Evolutionary conservation across 2,888 invertebrate genomes (phyloP).

Genomic region (Limnephilus auricula): DNA sequence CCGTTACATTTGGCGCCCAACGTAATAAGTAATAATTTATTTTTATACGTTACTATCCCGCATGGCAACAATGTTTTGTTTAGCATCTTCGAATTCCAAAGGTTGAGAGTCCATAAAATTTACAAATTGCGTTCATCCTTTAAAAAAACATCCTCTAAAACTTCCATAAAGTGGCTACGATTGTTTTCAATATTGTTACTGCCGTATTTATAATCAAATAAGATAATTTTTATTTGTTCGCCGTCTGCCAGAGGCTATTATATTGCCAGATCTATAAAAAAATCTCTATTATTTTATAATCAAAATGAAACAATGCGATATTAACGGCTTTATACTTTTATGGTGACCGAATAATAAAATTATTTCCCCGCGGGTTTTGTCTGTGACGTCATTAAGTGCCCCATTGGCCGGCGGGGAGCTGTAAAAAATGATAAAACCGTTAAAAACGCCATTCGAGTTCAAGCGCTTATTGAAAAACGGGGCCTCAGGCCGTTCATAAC

Average conservation of each 20-base stretch:
- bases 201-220: background rate
- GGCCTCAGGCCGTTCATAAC: background rate
- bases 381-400: constrained; percentile 16
- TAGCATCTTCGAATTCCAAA: too few species aligned
- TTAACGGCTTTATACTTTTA: constrained; percentile 20
- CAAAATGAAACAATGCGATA: background rate
- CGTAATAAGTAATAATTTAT: too few species aligned
- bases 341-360: constrained; percentile 26
- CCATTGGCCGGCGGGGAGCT: constrained; percentile 24
- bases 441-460: constrained; percentile 11
- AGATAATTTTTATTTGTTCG: background rate
- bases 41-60: too few species aligned
- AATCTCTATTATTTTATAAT: background rate
- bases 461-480: constrained; percentile 33
- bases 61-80: too few species aligned
- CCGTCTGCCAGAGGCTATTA: background rate
- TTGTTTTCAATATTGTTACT: background rate
- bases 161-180: background rate
- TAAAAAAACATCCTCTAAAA: background rate
- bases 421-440: constrained; percentile 41
- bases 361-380: constrained; percentile 23
- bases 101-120: too few species aligned
- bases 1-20: too few species aligned
- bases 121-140: background rate
- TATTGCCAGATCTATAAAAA: background rate